Conservation (phyloP, 53 echinoderm and acorn worm species). For the Holothuria scabra region DNA sequence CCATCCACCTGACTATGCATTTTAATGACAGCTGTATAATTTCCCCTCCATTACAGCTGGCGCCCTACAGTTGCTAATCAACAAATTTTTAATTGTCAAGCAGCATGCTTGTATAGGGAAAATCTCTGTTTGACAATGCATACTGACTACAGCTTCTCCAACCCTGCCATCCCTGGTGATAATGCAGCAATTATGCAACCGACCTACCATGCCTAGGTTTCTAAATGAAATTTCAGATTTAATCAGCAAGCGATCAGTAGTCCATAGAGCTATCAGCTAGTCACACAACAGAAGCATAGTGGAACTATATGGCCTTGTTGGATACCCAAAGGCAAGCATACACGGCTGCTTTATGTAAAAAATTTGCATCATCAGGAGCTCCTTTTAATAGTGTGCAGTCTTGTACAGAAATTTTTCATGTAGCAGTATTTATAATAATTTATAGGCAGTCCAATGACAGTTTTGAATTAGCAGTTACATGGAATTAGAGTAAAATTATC, state of each 20-base stretch:
- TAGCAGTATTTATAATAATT: no score
- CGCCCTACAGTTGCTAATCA: conserved; percentile 3
- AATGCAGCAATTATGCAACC: conserved; percentile 41
- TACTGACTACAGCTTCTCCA: neutral
- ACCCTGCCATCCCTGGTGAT: neutral
- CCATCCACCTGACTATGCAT: no score
- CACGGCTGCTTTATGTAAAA: no score
- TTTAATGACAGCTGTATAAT: neutral
- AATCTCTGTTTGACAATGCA: neutral
- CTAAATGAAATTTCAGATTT: conserved; percentile 47
- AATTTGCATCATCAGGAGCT: neutral
- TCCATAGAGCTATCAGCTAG: no score
- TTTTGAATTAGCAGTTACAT: no score
- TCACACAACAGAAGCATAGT: neutral
- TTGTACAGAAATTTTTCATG: no score
- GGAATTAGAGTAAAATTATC: no score
- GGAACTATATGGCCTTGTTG: conserved; percentile 19
- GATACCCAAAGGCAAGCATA: conserved; percentile 6
- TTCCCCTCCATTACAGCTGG: conserved; percentile 3
- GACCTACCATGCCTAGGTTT: conserved; percentile 18
- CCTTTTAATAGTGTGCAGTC: neutral
- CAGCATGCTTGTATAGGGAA: conserved; percentile 11
- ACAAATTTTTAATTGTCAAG: neutral
- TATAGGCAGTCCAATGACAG: no score
- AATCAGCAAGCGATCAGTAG: conserved; percentile 28